phyloP scores from a whole-genome alignment of 92 coral and sea anemone genomes.

The Bergia puertoricense region DNA sequence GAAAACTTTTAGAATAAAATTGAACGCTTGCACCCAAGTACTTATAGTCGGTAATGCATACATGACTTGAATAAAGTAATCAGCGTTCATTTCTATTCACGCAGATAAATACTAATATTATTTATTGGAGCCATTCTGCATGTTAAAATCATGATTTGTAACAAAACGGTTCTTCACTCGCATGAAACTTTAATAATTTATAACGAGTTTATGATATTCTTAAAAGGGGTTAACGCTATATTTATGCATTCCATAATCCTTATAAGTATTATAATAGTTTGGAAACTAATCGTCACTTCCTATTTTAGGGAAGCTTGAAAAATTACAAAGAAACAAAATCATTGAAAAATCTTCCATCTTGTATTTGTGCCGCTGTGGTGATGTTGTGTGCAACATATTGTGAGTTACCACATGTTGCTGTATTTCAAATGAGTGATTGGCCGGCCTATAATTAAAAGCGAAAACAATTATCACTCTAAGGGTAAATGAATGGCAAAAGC shows the following conservation, averaged over 20 bases:
- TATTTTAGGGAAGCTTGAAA: not conserved
- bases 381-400: not conserved
- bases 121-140: not conserved
- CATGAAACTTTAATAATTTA: not conserved
- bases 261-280: not conserved
- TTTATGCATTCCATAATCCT: not conserved
- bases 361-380: no score
- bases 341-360: not conserved
- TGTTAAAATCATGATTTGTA: not conserved
- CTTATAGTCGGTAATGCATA: no score
- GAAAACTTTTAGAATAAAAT: no score
- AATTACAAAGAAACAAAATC: not conserved
- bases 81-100: not conserved
- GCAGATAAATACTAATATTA: not conserved
- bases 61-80: no score
- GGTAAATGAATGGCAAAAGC: not conserved
- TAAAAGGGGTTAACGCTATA: not conserved
- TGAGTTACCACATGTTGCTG: not conserved
- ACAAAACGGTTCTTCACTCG: not conserved
- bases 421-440: conserved; percentile 12
- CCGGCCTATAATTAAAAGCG: not conserved
- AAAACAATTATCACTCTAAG: conserved; percentile 19
- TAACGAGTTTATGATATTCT: not conserved
- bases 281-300: not conserved
- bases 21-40: not conserved